These are phyloP conservation scores for Drosophila azteca DNA, from an alignment of 1,140 invertebrate genomes.

Conservation along the genomic window DNA sequence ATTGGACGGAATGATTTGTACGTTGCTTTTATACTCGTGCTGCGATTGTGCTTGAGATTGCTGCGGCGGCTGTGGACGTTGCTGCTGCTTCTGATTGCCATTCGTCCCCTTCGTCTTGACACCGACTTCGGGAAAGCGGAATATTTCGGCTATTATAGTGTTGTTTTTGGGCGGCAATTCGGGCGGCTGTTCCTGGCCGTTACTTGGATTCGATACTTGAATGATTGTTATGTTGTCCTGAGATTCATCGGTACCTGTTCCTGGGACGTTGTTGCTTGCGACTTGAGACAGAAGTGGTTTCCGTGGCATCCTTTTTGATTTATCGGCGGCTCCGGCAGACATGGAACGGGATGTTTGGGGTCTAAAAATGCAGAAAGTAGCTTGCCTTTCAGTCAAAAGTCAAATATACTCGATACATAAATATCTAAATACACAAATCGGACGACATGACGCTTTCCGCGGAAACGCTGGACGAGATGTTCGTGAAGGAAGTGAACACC, in stretches of 20 bases:
- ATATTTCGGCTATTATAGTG: conserved; percentile 58
- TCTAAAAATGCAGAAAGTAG: conserved; percentile 36
- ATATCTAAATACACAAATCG: not conserved
- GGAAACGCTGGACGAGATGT: conserved; percentile 55
- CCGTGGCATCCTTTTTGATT: conserved; percentile 38
- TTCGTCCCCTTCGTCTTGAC: conserved; percentile 38
- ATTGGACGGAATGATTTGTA: conserved; percentile 84
- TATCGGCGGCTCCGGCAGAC: conserved; percentile 77
- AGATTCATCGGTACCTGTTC: conserved; percentile 31
- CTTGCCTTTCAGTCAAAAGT: not conserved
- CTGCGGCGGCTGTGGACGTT: conserved; percentile 11
- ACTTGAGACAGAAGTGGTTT: conserved; percentile 30
- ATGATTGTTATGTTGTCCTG: conserved; percentile 81
- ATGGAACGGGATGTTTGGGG: conserved; percentile 79
- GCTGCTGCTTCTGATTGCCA: conserved; percentile 14
- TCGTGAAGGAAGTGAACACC: conserved; percentile 48
- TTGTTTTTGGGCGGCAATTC: conserved; percentile 66
- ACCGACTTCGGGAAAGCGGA: conserved; percentile 76
- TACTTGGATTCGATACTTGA: conserved; percentile 71
- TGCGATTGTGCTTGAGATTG: conserved; percentile 37
- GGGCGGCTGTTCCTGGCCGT: conserved; percentile 43
- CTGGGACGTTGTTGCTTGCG: conserved; percentile 11
- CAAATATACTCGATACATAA: not conserved
- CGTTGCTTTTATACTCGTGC: conserved; percentile 81
- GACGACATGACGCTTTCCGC: conserved; percentile 26